phyloP scores from a whole-genome alignment of 2,797 vertebrate genomes.

The Acanthopagrus latus region DNA sequence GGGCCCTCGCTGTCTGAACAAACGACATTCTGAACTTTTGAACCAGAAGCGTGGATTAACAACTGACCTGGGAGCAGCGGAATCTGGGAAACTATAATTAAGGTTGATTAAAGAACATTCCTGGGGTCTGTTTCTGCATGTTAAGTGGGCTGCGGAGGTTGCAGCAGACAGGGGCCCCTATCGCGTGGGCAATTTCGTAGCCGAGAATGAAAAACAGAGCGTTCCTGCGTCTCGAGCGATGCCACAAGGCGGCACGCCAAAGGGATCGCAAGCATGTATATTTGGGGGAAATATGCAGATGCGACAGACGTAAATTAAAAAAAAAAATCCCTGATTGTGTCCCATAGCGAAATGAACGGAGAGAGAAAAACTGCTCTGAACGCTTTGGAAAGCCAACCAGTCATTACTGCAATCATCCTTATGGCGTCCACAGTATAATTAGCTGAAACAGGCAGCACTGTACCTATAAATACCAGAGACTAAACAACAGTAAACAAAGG shows the following conservation, averaged over 20 bases:
- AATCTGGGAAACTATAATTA: slow-evolving; percentile 75
- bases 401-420: slow-evolving; percentile 73
- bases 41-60: slow-evolving; percentile 76
- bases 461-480: slow-evolving; percentile 78
- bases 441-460: slow-evolving; percentile 59
- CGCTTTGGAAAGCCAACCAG: slow-evolving; percentile 66
- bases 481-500: slow-evolving; percentile 78
- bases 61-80: slow-evolving; percentile 73
- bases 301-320: background rate
- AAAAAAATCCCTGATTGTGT: slow-evolving; percentile 28
- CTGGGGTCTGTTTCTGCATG: slow-evolving; percentile 73
- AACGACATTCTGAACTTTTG: slow-evolving; percentile 73
- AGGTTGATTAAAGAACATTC: slow-evolving; percentile 78
- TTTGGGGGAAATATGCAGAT: slow-evolving; percentile 3
- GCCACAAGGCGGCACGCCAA: background rate
- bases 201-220: slow-evolving; percentile 28
- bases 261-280: slow-evolving; percentile 1
- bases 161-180: slow-evolving; percentile 31
- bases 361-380: slow-evolving; percentile 42
- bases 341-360: slow-evolving; percentile 26
- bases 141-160: slow-evolving; percentile 58
- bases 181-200: slow-evolving; percentile 30
- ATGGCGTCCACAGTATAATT: slow-evolving; percentile 70
- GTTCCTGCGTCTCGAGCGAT: slow-evolving; percentile 18
- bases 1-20: slow-evolving; percentile 48